Evolutionary conservation across 2,113 vertebrate genomes (phyloP), one percentile per base, ranked within the genome.

Genomic region (Phrynosoma platyrhinos): DNA sequence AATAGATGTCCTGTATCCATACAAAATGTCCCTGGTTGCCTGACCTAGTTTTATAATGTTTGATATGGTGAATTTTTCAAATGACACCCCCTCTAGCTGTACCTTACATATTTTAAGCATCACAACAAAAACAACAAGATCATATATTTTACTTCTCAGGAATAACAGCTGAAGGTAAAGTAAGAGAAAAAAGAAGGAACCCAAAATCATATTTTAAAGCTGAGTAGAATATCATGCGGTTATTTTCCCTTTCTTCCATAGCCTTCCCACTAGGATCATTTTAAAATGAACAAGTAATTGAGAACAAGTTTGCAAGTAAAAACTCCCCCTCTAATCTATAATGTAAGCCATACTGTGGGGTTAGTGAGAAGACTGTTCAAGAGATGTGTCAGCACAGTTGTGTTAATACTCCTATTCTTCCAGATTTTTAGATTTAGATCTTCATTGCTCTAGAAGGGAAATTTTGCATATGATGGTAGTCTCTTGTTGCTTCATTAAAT

Each of bases 11-110:
- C 89, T 86, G 1, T 86, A 84, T 94, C 94, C 82, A 20, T 92
- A 87, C 79, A 91, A 89, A 95, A 80, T 71, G 78, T 95, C 93
- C 93, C 93, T 92, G 68, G 91, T 91, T 95, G 91, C 87, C 86
- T 95, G 95, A 91, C 92, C 93, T 83, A 94, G 85, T 94, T 89
- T 85, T 85, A 72, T 82, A 82, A 69, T 82, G 83, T 89, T 95
- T 93, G 92, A 88, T 94, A 87, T 88, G 92, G 91, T 81, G 91
- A 94, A 74, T 92, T 85, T 94, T 94, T 96, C 88, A 93, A 83
- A 88, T 91, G 87, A 92, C 85, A 95, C 82, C 84, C 84, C 79
- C 55, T 94, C 88, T 88, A 78, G 16, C 87, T 85, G 21, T 92
- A 86, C 64, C 0, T 2, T 93, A 94, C 72, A 40, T 87, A 91